Evolutionary conservation across 1,140 invertebrate genomes (phyloP).

Genomic region (Pogonomyrmex barbatus): DNA sequence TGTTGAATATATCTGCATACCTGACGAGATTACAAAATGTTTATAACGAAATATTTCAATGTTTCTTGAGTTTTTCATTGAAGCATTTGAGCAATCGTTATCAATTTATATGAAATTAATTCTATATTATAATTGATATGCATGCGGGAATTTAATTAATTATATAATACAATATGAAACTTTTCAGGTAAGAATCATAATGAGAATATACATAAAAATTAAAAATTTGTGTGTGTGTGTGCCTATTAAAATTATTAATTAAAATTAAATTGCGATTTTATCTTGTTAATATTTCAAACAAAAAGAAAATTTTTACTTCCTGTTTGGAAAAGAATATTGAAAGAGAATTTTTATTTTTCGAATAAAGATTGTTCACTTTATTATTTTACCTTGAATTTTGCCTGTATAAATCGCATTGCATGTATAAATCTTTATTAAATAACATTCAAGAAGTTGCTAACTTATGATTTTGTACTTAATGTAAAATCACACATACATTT

Average conservation of each 20-base stretch:
- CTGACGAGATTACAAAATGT: conserved; percentile 30
- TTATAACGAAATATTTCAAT: conserved; percentile 18
- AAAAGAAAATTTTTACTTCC: not conserved
- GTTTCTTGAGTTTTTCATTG: not conserved
- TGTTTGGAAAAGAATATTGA: not conserved
- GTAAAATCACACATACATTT: no score
- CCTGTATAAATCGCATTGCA: no score
- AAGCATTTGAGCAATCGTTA: not conserved
- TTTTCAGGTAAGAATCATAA: not conserved
- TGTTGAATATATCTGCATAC: conserved; percentile 17
- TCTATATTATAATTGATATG: not conserved
- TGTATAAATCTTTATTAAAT: no score
- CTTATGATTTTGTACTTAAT: no score
- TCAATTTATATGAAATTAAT: not conserved
- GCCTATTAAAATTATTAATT: not conserved
- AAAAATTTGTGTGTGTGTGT: not conserved
- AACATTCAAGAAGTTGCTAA: no score
- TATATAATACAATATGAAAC: not conserved
- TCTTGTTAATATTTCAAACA: not conserved
- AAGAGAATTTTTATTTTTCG: no score
- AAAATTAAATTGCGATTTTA: not conserved
- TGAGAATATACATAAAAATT: not conserved
- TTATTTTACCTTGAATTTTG: no score
- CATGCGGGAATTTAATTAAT: not conserved
- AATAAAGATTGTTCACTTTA: no score